Evolutionary conservation across 2,113 vertebrate genomes (phyloP).

Genomic region (Hippocampus guttulatus): DNA sequence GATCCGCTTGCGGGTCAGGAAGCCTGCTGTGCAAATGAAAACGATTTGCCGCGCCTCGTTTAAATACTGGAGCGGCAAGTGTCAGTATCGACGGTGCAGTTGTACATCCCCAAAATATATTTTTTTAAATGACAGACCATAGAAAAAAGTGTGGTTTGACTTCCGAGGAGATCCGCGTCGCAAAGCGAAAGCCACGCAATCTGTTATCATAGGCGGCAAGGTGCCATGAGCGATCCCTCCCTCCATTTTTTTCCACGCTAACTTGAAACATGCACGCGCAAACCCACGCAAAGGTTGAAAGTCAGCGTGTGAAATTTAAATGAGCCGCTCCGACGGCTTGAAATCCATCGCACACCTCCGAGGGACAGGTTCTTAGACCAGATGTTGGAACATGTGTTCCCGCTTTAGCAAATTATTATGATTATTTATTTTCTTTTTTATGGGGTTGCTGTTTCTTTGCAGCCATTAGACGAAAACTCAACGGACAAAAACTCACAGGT

Average conservation of each 20-base stretch:
- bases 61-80: background rate
- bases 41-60: background rate
- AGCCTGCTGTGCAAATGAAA: background rate
- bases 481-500: background rate
- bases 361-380: constrained; percentile 12
- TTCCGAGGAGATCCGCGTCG: background rate
- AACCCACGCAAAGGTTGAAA: constrained; percentile 10
- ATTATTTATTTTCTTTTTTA: background rate
- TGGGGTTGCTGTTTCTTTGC: constrained; percentile 4
- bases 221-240: background rate
- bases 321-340: constrained; percentile 11
- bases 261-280: background rate
- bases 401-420: constrained; percentile 8
- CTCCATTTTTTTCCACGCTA: background rate
- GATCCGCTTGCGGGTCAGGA: background rate
- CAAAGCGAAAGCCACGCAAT: background rate
- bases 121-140: background rate
- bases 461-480: constrained; percentile 9
- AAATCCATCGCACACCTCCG: constrained; percentile 7
- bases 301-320: constrained; percentile 10
- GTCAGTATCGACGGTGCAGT: background rate
- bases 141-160: too few relatives aligned
- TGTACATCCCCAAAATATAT: background rate
- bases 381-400: constrained; percentile 13
- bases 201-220: background rate